Evolutionary conservation across 1,140 invertebrate genomes (phyloP).

Genomic region (Dreissena polymorpha): DNA sequence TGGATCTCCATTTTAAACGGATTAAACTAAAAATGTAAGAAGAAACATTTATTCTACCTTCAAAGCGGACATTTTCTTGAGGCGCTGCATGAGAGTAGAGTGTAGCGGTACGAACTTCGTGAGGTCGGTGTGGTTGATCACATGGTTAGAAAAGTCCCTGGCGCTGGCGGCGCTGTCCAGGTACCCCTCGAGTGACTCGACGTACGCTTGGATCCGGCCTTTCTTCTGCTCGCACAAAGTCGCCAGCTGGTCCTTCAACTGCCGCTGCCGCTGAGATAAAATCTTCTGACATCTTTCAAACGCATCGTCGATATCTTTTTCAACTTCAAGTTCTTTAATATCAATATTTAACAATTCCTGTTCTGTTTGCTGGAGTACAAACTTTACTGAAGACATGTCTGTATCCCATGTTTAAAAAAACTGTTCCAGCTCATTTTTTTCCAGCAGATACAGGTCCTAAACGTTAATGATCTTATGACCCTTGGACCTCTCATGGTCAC

Average conservation of each 20-base stretch:
- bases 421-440: slow-evolving; percentile 53
- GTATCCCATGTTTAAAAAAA: slow-evolving; percentile 53
- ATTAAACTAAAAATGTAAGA: not conserved
- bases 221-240: slow-evolving; percentile 56
- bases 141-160: slow-evolving; percentile 58
- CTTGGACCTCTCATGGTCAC: slow-evolving; percentile 58
- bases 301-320: slow-evolving; percentile 61
- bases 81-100: slow-evolving; percentile 45
- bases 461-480: slow-evolving; percentile 60
- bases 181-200: slow-evolving; percentile 55
- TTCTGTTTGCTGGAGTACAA: slow-evolving; percentile 58
- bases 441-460: slow-evolving; percentile 49
- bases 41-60: slow-evolving; percentile 37
- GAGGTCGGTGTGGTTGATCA: slow-evolving; percentile 55
- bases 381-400: slow-evolving; percentile 56
- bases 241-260: slow-evolving; percentile 50
- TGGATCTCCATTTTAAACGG: not conserved
- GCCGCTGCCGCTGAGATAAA: slow-evolving; percentile 45
- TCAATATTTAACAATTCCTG: slow-evolving; percentile 64
- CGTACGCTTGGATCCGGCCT: slow-evolving; percentile 25
- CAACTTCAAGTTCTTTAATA: slow-evolving; percentile 63
- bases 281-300: slow-evolving; percentile 55
- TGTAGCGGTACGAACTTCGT: slow-evolving; percentile 62
- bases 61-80: slow-evolving; percentile 49
- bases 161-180: slow-evolving; percentile 56